These are phyloP conservation scores for Chamaea fasciata DNA, from an alignment of 2,113 vertebrate species.

Conservation along the genomic window DNA sequence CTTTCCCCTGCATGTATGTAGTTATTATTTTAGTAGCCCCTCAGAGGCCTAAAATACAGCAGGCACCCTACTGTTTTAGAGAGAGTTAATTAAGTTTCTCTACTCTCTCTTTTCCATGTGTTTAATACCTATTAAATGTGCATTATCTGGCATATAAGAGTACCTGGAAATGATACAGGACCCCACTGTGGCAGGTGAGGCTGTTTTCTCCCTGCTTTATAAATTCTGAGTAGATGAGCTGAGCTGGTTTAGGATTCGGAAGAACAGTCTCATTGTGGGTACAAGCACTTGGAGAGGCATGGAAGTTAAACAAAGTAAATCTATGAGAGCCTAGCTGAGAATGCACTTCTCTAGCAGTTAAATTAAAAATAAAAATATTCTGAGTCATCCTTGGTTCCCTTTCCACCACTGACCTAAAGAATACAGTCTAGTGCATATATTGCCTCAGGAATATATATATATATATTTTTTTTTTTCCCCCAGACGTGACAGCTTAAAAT, in stretches of 20 bases:
- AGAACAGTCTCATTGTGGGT: background rate
- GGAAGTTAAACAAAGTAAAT: background rate
- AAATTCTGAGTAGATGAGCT: background rate
- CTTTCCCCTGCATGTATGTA: background rate
- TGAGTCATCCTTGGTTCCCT: background rate
- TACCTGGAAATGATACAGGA: background rate
- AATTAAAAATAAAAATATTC: background rate
- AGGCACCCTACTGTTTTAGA: background rate
- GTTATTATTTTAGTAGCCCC: background rate
- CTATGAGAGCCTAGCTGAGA: background rate
- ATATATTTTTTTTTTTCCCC: background rate
- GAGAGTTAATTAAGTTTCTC: conserved; percentile 7
- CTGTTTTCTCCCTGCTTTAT: background rate
- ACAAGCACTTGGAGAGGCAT: background rate
- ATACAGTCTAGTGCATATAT: background rate
- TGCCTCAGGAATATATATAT: background rate
- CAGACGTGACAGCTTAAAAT: background rate
- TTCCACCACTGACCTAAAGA: background rate
- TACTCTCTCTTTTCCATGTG: background rate
- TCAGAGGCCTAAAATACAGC: background rate
- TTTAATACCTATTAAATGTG: conserved; percentile 1
- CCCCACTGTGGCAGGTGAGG: background rate
- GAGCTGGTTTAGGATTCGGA: background rate
- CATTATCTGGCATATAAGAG: background rate
- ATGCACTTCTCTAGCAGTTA: background rate